Percentiles rank a stretch among this genome's conserved stretches.
phyloP scores from a whole-genome alignment of 2,113 vertebrate species.

The Pogonocichla stellata region DNA sequence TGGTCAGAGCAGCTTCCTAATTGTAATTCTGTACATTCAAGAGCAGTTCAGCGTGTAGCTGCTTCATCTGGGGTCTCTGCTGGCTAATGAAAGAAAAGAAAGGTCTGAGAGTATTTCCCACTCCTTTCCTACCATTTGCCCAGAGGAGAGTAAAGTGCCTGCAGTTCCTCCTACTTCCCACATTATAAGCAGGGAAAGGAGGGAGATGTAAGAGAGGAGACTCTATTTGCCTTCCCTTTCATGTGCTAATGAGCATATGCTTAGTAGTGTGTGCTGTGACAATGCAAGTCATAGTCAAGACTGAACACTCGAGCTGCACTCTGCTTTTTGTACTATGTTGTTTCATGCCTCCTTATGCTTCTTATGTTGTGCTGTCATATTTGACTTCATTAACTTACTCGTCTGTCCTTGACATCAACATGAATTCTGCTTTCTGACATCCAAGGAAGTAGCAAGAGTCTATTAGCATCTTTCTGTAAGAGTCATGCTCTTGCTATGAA shows the following conservation, averaged over 20 bases:
- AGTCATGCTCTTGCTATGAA: background rate
- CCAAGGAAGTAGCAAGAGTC: background rate
- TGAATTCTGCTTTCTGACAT: background rate
- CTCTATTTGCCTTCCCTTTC: background rate
- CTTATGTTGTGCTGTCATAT: background rate
- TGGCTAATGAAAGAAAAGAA: background rate
- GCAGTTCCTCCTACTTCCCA: background rate
- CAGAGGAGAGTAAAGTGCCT: background rate
- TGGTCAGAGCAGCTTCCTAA: background rate
- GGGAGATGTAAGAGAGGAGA: background rate
- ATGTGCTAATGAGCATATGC: background rate
- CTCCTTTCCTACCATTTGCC: background rate
- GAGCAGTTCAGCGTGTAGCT: background rate
- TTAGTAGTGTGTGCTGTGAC: background rate
- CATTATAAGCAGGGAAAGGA: background rate
- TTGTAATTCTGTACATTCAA: background rate
- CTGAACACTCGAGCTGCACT: background rate
- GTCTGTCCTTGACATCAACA: background rate
- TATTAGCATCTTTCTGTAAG: background rate
- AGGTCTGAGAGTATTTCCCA: background rate
- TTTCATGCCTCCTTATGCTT: conserved; percentile 8
- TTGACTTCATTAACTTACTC: conserved; percentile 25
- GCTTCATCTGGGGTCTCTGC: background rate
- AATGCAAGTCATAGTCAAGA: background rate
- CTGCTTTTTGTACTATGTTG: background rate